A percentile compares a stretch with the other conserved stretches of the same genome.
Evolutionary conservation across 1,140 invertebrate genomes (phyloP).

Genomic region (Aphelinus atriplicis): DNA sequence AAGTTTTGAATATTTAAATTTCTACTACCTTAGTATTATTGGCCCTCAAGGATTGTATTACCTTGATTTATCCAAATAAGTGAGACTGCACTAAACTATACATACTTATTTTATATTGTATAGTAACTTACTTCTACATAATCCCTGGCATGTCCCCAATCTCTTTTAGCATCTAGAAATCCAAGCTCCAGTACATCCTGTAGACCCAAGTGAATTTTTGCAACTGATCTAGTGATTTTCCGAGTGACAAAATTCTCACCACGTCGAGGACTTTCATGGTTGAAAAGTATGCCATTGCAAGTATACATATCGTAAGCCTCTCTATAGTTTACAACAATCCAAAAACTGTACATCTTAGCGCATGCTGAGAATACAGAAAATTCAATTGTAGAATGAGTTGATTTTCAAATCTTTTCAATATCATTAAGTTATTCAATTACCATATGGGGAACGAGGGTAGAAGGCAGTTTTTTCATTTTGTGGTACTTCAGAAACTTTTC

Average conservation of each 20-base stretch:
- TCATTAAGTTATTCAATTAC: slow-evolving; percentile 66
- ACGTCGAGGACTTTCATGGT: slow-evolving; percentile 97
- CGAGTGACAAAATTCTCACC: slow-evolving; percentile 99
- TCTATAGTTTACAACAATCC: slow-evolving; percentile 98
- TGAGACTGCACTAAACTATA: no score
- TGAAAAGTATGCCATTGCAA: slow-evolving; percentile 98
- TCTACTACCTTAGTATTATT: no score
- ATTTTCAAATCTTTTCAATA: no score
- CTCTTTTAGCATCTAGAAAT: slow-evolving; percentile 94
- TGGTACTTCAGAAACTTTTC: slow-evolving; percentile 96
- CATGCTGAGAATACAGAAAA: slow-evolving; percentile 76
- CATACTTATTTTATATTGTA: no score
- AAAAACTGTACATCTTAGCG: slow-evolving; percentile 98
- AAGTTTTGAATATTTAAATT: neutral
- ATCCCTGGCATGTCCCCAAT: slow-evolving; percentile 99
- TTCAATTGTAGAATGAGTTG: no score
- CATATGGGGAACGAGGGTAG: slow-evolving; percentile 99
- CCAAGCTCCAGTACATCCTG: slow-evolving; percentile 91
- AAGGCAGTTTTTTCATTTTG: slow-evolving; percentile 99
- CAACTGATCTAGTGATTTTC: slow-evolving; percentile 97
- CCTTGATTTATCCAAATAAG: no score
- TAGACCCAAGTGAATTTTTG: slow-evolving; percentile 92
- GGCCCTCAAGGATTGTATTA: no score
- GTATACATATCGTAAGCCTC: slow-evolving; percentile 99
- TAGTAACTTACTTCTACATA: slow-evolving; percentile 86